phyloP scores from a whole-genome alignment of 1,140 invertebrate species.

The Solen grandis region DNA sequence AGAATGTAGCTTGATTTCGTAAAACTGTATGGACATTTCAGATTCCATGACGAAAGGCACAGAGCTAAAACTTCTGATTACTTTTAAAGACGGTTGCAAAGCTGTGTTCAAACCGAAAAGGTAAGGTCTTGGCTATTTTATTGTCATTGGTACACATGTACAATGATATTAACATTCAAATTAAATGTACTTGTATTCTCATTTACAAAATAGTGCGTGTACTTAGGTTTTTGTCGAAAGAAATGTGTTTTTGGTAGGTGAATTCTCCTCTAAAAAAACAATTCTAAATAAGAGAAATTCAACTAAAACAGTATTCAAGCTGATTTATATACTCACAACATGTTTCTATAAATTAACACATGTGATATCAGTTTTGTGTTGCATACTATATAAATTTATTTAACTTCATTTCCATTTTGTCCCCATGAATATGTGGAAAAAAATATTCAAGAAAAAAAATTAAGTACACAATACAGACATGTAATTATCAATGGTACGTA shows the following conservation, averaged over 20 bases:
- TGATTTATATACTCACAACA: too few species aligned
- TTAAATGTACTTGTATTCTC: neutral
- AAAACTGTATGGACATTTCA: slow-evolving; percentile 82
- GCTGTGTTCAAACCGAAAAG: slow-evolving; percentile 99
- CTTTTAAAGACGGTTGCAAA: slow-evolving; percentile 93
- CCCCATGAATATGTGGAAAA: too few species aligned
- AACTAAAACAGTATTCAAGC: too few species aligned
- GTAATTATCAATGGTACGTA: too few species aligned
- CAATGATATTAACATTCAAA: neutral
- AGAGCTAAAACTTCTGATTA: slow-evolving; percentile 96
- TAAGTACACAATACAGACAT: too few species aligned
- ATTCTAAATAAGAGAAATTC: neutral
- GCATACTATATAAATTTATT: too few species aligned
- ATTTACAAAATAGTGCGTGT: too few species aligned
- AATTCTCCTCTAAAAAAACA: neutral
- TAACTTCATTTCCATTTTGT: too few species aligned
- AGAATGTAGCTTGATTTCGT: neutral
- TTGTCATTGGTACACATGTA: neutral
- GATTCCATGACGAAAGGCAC: slow-evolving; percentile 98
- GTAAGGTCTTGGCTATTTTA: slow-evolving; percentile 82
- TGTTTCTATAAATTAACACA: too few species aligned
- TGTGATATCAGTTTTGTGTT: too few species aligned
- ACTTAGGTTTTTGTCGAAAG: neutral
- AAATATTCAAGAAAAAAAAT: too few species aligned
- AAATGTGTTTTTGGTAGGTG: neutral